Base-by-base conservation (phyloP, 2,797 vertebrate genomes). In the Sebastes cheni region DNA sequence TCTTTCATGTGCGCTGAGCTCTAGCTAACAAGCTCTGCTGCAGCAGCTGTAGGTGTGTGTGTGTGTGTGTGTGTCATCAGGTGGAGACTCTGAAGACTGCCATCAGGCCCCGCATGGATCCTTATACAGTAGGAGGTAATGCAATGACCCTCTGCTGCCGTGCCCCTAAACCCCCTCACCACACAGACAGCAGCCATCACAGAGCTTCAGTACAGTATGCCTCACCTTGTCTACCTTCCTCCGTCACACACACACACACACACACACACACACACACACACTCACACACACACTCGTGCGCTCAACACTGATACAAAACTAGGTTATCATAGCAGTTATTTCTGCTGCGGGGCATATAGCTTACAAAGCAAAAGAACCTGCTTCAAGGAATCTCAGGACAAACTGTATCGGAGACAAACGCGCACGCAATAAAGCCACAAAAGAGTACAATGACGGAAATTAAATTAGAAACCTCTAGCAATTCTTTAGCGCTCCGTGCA, bases 321-420 rank as follows among this genome's bases (percentile, higher is more conserved):
- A 80, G 91, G 90, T 92, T 93, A 93, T 86, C 50, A 46, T 84
- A 74, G 72, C 71, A 75, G 81, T 83, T 80, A 79, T 86, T 84
- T 80, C 66, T 86, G 77, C 87, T 90, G 85, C 82, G 84, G 85
- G 89, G 81, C 78, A 79, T 75, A 52, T 22, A 76, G 83, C 89
- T 86, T 85, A 86, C 81, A 88, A 85, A 87, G 88, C 86, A 90
- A 64, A 84, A 85, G 22, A 87, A 84, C 62, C 74, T 70, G 82
- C 78, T 83, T 79, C 62, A 76, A 83, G 67, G 59, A 67, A 83
- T 83, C 75, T 83, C 80, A 78, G 75, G 79, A 88, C 77, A 83
- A 75, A 82, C 29, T 79, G 39, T 84, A 65, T 72, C 16, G 1
- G 13, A 78, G 18, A 78, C 32, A 52, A 27, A 55, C n/a, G 55